A percentile compares a stretch with the other conserved stretches of the same genome.
These are phyloP conservation scores for Notolabrus celidotus DNA, from an alignment of 2,797 vertebrate genomes.

Conservation along the genomic window DNA sequence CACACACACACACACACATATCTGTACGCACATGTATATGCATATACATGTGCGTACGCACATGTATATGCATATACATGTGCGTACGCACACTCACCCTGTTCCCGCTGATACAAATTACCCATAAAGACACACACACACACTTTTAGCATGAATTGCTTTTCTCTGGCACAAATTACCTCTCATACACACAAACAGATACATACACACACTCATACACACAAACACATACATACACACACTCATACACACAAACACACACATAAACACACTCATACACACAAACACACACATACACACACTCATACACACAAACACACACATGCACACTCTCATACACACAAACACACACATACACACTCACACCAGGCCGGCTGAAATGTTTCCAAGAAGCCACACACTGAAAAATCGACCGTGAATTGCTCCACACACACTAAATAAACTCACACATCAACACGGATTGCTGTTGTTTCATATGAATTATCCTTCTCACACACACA, in stretches of 20 bases:
- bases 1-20: background rate
- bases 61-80: conserved; percentile 56
- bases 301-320: conserved; percentile 23
- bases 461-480: conserved; percentile 40
- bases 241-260: conserved; percentile 21
- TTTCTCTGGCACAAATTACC: conserved; percentile 44
- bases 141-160: conserved; percentile 34
- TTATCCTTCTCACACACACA: conserved; percentile 29
- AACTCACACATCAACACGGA: conserved; percentile 31
- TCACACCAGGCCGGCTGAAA: conserved; percentile 33
- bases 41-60: conserved; percentile 44
- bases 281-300: conserved; percentile 10
- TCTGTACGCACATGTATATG: conserved; percentile 35
- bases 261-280: conserved; percentile 19
- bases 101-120: conserved; percentile 10
- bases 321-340: too few species aligned
- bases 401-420: conserved; percentile 39
- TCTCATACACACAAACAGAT: conserved; percentile 23
- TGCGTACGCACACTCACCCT: conserved; percentile 6
- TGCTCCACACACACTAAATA: conserved; percentile 41
- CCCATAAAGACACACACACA: conserved; percentile 33
- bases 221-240: conserved; percentile 19
- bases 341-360: too few species aligned
- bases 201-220: conserved; percentile 7
- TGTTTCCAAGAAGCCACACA: conserved; percentile 36